phyloP scores from a whole-genome alignment of 2,888 invertebrate species.

The Lycia hirtaria region DNA sequence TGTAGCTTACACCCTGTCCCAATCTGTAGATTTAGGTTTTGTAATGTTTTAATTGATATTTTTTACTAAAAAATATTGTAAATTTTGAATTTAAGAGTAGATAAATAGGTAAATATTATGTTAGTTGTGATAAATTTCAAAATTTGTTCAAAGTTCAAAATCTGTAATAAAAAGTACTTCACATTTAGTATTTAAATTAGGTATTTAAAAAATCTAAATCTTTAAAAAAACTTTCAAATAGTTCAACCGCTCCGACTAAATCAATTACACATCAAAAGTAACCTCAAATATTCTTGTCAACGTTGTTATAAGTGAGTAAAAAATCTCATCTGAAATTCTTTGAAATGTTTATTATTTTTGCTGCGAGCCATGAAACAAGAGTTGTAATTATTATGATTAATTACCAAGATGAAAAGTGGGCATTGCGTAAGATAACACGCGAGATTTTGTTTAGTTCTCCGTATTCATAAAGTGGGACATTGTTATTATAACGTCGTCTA shows the following conservation, averaged over 20 bases:
- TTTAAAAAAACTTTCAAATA: background rate
- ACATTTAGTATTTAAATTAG: too few relatives aligned
- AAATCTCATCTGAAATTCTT: slow-evolving; percentile 46
- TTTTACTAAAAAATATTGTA: too few relatives aligned
- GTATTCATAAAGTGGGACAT: slow-evolving; percentile 32
- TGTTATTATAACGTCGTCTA: slow-evolving; percentile 38
- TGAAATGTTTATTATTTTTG: slow-evolving; percentile 45
- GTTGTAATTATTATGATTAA: slow-evolving; percentile 52
- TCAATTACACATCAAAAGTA: slow-evolving; percentile 30
- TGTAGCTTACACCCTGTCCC: too few relatives aligned
- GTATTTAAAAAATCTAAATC: too few relatives aligned
- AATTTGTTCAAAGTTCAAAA: too few relatives aligned
- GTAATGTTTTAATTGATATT: too few relatives aligned
- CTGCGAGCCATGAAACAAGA: slow-evolving; percentile 37
- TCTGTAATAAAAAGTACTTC: too few relatives aligned
- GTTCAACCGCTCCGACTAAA: slow-evolving; percentile 18
- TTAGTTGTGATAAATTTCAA: too few relatives aligned
- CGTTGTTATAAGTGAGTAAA: slow-evolving; percentile 43
- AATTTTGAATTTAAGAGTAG: too few relatives aligned
- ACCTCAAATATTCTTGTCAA: slow-evolving; percentile 43
- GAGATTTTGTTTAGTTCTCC: slow-evolving; percentile 28
- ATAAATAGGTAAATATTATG: too few relatives aligned
- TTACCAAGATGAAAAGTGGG: slow-evolving; percentile 48
- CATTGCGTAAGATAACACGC: slow-evolving; percentile 34
- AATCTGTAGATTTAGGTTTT: too few relatives aligned